Evolutionary conservation across 2,797 vertebrate species (phyloP).

Genomic region (Girardinus metallicus): DNA sequence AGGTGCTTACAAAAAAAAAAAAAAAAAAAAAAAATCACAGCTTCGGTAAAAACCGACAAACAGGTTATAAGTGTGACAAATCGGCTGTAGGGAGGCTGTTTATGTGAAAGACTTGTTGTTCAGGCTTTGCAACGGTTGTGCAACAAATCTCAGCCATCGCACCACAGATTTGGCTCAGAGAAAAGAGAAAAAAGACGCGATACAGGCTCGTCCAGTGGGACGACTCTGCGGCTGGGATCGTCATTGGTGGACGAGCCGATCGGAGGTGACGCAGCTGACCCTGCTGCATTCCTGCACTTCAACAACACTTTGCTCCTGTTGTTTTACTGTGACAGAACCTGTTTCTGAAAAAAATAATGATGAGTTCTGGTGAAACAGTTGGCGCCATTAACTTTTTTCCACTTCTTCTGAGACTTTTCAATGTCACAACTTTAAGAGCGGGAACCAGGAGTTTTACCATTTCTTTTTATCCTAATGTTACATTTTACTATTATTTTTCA

Average conservation of each 20-base stretch:
- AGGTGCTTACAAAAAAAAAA: slow-evolving; percentile 10
- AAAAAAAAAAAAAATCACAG: slow-evolving; percentile 45
- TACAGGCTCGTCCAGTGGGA: slow-evolving; percentile 79
- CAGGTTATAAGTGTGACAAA: slow-evolving; percentile 52
- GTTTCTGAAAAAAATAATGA: slow-evolving; percentile 40
- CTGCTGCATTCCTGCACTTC: slow-evolving; percentile 66
- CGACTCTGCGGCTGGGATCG: slow-evolving; percentile 32
- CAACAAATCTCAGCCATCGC: slow-evolving; percentile 79
- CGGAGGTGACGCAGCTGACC: slow-evolving; percentile 52
- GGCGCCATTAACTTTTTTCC: neutral
- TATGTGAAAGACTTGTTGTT: slow-evolving; percentile 72
- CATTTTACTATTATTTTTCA: neutral
- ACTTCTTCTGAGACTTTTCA: neutral
- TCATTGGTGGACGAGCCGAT: slow-evolving; percentile 61
- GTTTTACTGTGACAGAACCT: slow-evolving; percentile 47
- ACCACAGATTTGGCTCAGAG: slow-evolving; percentile 34
- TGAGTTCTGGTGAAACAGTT: neutral
- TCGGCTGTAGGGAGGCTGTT: slow-evolving; percentile 39
- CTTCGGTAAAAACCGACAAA: slow-evolving; percentile 55
- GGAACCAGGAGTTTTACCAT: no score
- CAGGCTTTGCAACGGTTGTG: slow-evolving; percentile 71
- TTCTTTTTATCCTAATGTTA: neutral
- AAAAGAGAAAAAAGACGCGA: slow-evolving; percentile 66
- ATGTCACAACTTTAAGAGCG: neutral
- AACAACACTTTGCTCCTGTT: slow-evolving; percentile 18